phyloP scores from a whole-genome alignment of 2,113 vertebrate species.

The Oncorhynchus tshawytscha region DNA sequence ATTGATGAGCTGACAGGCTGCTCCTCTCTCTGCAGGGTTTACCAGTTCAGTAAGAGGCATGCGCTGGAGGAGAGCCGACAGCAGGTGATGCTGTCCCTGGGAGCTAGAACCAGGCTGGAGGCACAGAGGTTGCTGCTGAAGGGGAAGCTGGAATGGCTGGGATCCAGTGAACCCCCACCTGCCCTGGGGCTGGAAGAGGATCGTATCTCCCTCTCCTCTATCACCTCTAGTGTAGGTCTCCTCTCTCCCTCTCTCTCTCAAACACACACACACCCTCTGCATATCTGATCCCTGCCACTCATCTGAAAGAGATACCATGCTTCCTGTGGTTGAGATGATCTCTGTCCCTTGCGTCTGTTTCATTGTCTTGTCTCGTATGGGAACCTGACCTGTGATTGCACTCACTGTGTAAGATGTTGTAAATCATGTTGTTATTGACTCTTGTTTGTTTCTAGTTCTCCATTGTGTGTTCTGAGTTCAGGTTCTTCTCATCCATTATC shows the following conservation, averaged over 20 bases:
- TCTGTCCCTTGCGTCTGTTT: not conserved
- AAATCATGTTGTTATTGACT: too few relatives aligned
- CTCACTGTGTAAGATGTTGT: too few relatives aligned
- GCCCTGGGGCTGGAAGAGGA: slow-evolving; percentile 77
- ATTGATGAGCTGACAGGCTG: not conserved
- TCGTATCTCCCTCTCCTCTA: slow-evolving; percentile 68
- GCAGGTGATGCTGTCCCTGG: slow-evolving; percentile 80
- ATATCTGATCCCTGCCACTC: not conserved
- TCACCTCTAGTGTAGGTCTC: slow-evolving; percentile 73
- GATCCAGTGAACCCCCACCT: slow-evolving; percentile 68
- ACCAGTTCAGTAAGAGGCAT: slow-evolving; percentile 84
- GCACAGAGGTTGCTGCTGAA: slow-evolving; percentile 81
- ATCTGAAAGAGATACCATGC: not conserved
- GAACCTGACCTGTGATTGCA: too few relatives aligned
- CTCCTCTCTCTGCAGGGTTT: slow-evolving; percentile 71
- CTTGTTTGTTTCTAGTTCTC: too few relatives aligned
- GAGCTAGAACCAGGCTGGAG: slow-evolving; percentile 81
- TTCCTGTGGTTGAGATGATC: too few relatives aligned
- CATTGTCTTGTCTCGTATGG: not conserved
- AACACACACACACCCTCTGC: not conserved
- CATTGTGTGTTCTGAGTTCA: too few relatives aligned
- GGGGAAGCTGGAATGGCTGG: slow-evolving; percentile 78
- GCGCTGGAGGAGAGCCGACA: slow-evolving; percentile 82
- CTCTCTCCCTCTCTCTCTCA: not conserved
- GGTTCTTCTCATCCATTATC: too few relatives aligned